These are phyloP conservation scores for Lampris incognitus DNA, from an alignment of 2,113 vertebrate genomes.

Conservation along the genomic window DNA sequence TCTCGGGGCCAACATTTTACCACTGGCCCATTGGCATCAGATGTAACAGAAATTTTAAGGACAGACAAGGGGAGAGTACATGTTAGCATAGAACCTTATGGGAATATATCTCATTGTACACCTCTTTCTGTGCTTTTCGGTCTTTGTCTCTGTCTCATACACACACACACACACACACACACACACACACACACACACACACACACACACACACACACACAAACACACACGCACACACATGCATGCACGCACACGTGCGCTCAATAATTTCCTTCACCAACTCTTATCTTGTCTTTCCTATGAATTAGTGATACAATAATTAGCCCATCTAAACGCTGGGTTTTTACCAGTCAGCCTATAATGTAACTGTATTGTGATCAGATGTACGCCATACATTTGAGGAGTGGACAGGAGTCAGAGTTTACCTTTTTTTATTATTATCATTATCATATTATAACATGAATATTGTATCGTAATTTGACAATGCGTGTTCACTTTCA, in stretches of 20 bases:
- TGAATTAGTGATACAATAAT: neutral
- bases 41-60: no score
- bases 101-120: no score
- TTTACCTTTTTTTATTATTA: no score
- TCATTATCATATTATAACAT: no score
- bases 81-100: no score
- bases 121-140: no score
- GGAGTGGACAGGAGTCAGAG: neutral
- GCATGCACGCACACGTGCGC: no score
- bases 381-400: neutral
- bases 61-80: no score
- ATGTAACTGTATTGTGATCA: neutral
- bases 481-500: no score
- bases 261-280: neutral
- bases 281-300: neutral
- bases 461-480: no score
- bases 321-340: neutral
- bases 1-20: no score
- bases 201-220: constrained; percentile 8
- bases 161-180: constrained; percentile 12
- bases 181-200: neutral
- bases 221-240: neutral
- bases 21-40: no score
- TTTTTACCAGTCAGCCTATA: neutral
- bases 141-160: neutral